phyloP scores from a whole-genome alignment of 2,888 invertebrate species.

The Plutella xylostella region DNA sequence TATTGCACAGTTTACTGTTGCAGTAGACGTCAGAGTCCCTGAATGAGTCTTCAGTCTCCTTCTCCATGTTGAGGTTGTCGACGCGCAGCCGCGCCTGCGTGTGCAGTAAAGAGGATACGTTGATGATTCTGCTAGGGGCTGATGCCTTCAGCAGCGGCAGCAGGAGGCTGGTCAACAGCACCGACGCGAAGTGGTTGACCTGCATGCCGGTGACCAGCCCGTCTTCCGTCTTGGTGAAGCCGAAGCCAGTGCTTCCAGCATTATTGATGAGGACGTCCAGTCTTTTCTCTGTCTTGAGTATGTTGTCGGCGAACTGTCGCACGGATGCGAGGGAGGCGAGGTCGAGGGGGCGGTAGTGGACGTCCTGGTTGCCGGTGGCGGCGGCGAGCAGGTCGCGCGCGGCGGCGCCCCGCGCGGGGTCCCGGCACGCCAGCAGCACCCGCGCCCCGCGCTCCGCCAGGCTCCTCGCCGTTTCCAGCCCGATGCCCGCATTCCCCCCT shows the following conservation, averaged over 20 bases:
- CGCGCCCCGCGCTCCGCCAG: slow-evolving; percentile 79
- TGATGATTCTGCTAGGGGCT: slow-evolving; percentile 46
- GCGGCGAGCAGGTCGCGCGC: slow-evolving; percentile 40
- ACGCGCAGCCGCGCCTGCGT: slow-evolving; percentile 30
- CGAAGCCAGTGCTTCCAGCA: slow-evolving; percentile 59
- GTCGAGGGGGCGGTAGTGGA: slow-evolving; percentile 54
- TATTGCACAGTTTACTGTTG: slow-evolving; percentile 78
- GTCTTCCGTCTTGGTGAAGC: slow-evolving; percentile 64
- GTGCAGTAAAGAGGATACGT: slow-evolving; percentile 41
- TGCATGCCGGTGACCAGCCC: slow-evolving; percentile 72
- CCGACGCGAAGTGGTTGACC: slow-evolving; percentile 72
- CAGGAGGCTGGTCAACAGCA: slow-evolving; percentile 73
- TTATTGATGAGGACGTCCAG: slow-evolving; percentile 74
- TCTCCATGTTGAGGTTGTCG: slow-evolving; percentile 32
- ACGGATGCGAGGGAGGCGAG: slow-evolving; percentile 64
- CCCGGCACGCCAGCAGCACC: slow-evolving; percentile 84
- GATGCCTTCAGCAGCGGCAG: slow-evolving; percentile 49
- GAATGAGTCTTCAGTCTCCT: slow-evolving; percentile 21
- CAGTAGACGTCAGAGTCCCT: slow-evolving; percentile 7
- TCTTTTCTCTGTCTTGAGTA: slow-evolving; percentile 58
- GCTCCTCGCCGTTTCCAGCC: slow-evolving; percentile 79
- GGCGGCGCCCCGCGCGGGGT: slow-evolving; percentile 73
- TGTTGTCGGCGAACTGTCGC: slow-evolving; percentile 70
- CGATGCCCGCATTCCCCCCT: slow-evolving; percentile 86
- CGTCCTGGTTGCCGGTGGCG: slow-evolving; percentile 32